Evolutionary conservation across 2,888 invertebrate species (phyloP), one percentile per base, ranked within the genome.

Genomic region (Cantharis rufa): DNA sequence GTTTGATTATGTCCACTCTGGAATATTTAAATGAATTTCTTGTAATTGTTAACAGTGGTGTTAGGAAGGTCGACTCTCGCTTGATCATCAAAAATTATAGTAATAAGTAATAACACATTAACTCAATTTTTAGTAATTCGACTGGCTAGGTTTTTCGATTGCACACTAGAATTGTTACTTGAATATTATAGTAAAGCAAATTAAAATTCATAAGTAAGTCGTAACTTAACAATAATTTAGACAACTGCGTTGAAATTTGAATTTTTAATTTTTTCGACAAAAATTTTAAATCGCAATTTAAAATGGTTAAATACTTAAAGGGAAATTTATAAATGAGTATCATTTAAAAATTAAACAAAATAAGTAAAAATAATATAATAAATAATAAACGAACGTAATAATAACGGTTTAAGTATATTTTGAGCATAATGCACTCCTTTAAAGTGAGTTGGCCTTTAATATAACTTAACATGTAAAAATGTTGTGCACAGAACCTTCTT

Each of bases 401-500:
- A n/a, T 48, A 48, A 7, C 48, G 48, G 48, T 48, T n/a, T 48
- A 48, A 48, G 48, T 48, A 63, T 73, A 70, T 75, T 78, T 79
- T 75, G 71, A 63, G 64, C 75, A 75, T 75, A 71, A 74, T 27
- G 63, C 69, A 69, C 69, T 18, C 68, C 64, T 48, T 70, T 61
- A 16, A 48, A 27, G 62, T 70, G 27, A 48, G 48, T 48, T 48
- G n/a, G 48, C 48, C 48, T 48, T 66, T 73, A 77, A 73, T 70
- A 61, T 73, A 48, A 21, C 66, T 75, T 75, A 75, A 75, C 69
- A 62, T 75, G 61, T 77, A 81, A 81, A 66, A 81, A 70, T 76
- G 76, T 82, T 81, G 80, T 80, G 88, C 87, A 87, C 89, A 89
- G 90, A 90, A 86, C 89, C 90, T 81, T 88, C 90, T 84, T 87